Evolutionary conservation across 2,888 invertebrate species (phyloP).

Genomic region (Pocota personata): DNA sequence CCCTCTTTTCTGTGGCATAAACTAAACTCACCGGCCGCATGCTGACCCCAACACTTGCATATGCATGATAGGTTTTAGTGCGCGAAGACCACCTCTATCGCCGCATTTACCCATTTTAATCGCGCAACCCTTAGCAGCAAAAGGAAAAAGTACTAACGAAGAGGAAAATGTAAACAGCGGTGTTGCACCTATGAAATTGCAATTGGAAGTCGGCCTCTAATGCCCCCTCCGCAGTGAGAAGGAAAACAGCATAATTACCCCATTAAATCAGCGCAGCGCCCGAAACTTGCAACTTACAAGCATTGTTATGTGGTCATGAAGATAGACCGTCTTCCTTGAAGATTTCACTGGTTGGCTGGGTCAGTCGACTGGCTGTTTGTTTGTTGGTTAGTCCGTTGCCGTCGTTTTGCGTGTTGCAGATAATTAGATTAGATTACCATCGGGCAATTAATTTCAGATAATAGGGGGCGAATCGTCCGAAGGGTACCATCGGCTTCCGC

Average conservation of each 20-base stretch:
- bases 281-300: constrained; percentile 66
- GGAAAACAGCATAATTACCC: constrained; percentile 67
- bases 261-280: constrained; percentile 72
- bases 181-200: constrained; percentile 43
- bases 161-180: constrained; percentile 57
- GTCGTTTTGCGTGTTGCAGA: constrained; percentile 69
- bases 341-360: constrained; percentile 60
- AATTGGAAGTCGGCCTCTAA: constrained; percentile 4
- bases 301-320: constrained; percentile 63
- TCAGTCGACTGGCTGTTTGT: constrained; percentile 54
- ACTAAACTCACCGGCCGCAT: neutral
- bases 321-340: constrained; percentile 44
- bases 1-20: neutral
- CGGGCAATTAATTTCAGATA: constrained; percentile 73
- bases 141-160: neutral
- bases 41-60: constrained; percentile 40
- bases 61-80: constrained; percentile 43
- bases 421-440: constrained; percentile 74
- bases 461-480: constrained; percentile 69
- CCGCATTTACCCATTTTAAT: constrained; percentile 60
- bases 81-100: constrained; percentile 57
- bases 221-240: neutral
- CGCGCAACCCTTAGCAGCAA: constrained; percentile 57
- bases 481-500: constrained; percentile 73
- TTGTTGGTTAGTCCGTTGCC: constrained; percentile 23